phyloP scores from a whole-genome alignment of 2,113 vertebrate genomes.

The Zeus faber region DNA sequence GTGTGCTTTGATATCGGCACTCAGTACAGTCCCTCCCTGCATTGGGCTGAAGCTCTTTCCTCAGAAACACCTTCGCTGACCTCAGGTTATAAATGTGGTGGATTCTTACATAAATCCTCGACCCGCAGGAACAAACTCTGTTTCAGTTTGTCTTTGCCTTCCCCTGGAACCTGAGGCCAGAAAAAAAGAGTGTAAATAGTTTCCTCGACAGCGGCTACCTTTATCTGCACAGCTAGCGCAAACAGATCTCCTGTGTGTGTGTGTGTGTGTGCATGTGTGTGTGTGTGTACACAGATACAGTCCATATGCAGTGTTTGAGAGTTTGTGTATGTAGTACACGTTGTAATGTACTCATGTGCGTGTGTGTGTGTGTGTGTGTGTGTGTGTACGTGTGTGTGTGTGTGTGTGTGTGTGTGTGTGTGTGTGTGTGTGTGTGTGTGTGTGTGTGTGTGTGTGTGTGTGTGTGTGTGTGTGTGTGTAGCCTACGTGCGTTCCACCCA shows the following conservation, averaged over 20 bases:
- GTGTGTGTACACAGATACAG: background rate
- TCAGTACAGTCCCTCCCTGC: no score
- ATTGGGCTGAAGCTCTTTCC: no score
- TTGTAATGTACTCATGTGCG: background rate
- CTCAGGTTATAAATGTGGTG: no score
- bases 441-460: background rate
- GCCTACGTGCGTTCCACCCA: background rate
- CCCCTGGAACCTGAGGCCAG: constrained; percentile 28
- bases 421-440: constrained; percentile 8
- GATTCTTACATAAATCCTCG: no score
- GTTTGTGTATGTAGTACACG: background rate
- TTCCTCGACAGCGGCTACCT: constrained; percentile 25
- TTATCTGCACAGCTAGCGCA: background rate
- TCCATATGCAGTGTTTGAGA: background rate
- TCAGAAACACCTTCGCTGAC: no score
- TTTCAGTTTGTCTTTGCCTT: constrained; percentile 46
- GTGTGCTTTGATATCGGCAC: no score
- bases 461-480: background rate
- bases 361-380: background rate
- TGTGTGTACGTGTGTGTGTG: background rate
- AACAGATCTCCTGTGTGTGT: constrained; percentile 23
- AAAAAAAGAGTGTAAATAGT: constrained; percentile 51
- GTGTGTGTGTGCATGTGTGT: background rate
- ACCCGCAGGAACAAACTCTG: no score
- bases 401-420: background rate